Base-by-base conservation (phyloP, 37 sponge, comb jelly and placozoan genomes). In the Dysidea cf. avara region DNA sequence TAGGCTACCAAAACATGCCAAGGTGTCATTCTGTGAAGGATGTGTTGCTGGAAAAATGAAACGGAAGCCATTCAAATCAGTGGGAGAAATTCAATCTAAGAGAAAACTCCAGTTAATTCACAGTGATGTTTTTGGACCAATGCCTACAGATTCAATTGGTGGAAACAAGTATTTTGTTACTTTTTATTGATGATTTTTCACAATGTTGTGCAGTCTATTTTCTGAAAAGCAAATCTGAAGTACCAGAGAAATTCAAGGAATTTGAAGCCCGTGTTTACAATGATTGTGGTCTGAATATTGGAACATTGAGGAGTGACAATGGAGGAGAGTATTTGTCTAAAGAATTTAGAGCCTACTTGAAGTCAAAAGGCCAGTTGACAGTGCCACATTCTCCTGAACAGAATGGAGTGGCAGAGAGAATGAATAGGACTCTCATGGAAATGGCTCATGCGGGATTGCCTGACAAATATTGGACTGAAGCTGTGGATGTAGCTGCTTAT, bases 161-260 rank as follows among this genome's bases (percentile, higher is more conserved):
- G 48, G 9, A 39, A 24, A 46, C 5, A 47, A 39, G 48, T 68
- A 68, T 28, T 68, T 68, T 46, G 70, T 68, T n/a, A 68, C 48
- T 6, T 46, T 68, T n/a, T 28, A 68, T 68, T 26, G 70, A 68
- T 68, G 70, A 68, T 22, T 68, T 39, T 14, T 68, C 70, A 39
- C 48, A 49, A 68, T 68, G 70, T 12, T 68, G 70, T 50, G 53
- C 50, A 47, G 51, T 68, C 4, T 63, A 63, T 63, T 68, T 51
- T 26, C 53, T 68, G 50, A 30, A 43, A 12, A 43, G 9, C 9
- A 43, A 43, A 9, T 43, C 46, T 43, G 46, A 43, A 43, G 46
- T 43, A 43, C 46, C 70, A 68, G 39, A 28, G 50, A 68, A 46
- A 39, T 68, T 68, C 47, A 68, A 68, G 48, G 50, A 68, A 46